Base-by-base conservation (phyloP, 2,888 invertebrate genomes). In the Camponotus fellah region DNA sequence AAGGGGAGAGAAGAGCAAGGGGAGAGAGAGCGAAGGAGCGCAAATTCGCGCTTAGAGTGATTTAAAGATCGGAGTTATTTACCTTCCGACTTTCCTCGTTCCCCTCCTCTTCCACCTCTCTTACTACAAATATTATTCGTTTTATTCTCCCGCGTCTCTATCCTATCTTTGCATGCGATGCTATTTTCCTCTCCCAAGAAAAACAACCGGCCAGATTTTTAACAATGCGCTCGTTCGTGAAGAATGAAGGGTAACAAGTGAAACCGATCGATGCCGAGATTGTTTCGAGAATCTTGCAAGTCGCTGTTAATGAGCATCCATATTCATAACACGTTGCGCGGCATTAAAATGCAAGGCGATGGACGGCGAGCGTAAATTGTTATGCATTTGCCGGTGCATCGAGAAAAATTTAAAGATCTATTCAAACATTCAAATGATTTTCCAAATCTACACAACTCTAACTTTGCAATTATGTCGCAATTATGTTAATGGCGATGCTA, bases 41-140 rank as follows among this genome's bases (percentile, higher is more conserved):
- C 90, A 87, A 90, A 90, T 91, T 91, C 88, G 9, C 60, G 85
- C 86, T 86, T 84, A 82, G 85, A 88, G 90, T 89, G 90, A 91
- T 91, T 91, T 90, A 87, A 89, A 88, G 85, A 75, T 84, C 87
- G 86, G 72, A 88, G 88, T 90, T 88, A 88, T 88, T 87, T 86
- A 69, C 75, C 83, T 53, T 46, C 5, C 46, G 17, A 46, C 2
- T 17, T 53, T n/a, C 17, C 6, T 49, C 26, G 26, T 26, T 26
- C 26, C 32, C 14, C n/a, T 26, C 17, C n/a, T 10, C 43, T n/a
- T 26, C 21, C 34, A 40, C 5, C 26, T 14, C 26, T 32, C 21
- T n/a, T 26, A 14, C 58, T 12, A 10, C 5, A 21, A 17, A 49
- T 17, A 40, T 43, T 62, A 69, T 49, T 26, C 58, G 32, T 60